phyloP scores from a whole-genome alignment of 2,888 invertebrate genomes.

The Orchesella flavescens region DNA sequence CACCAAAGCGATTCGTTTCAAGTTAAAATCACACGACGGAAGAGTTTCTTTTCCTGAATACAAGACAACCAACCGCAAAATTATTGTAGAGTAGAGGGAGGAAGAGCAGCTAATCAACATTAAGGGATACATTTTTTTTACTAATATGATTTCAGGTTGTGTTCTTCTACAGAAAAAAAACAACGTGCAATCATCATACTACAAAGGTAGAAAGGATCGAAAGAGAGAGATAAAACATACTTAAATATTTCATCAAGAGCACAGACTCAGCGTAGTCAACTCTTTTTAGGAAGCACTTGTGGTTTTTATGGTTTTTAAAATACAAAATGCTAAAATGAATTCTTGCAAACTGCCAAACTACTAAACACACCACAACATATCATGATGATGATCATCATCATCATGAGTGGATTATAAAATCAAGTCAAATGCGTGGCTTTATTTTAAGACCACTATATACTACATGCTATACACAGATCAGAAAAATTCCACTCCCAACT shows the following conservation, averaged over 20 bases:
- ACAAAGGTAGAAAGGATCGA: neutral
- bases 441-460: neutral
- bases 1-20: too few species aligned
- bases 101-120: neutral
- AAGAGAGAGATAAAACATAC: too few species aligned
- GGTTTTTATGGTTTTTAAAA: conserved; percentile 47
- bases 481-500: too few species aligned
- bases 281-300: conserved; percentile 28
- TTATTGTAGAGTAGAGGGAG: too few species aligned
- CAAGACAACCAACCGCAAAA: too few species aligned
- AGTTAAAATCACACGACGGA: too few species aligned
- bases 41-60: too few species aligned
- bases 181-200: neutral
- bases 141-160: neutral
- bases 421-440: conserved; percentile 24
- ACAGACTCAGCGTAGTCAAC: too few species aligned
- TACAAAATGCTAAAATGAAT: conserved; percentile 40
- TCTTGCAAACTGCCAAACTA: conserved; percentile 36
- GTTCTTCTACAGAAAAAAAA: neutral
- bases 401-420: neutral
- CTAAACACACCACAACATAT: neutral
- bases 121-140: neutral
- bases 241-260: too few species aligned
- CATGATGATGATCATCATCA: neutral
- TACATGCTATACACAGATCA: too few species aligned